phyloP scores from a whole-genome alignment of 2,113 vertebrate genomes.

The Machaerirhynchus nigripectus region DNA sequence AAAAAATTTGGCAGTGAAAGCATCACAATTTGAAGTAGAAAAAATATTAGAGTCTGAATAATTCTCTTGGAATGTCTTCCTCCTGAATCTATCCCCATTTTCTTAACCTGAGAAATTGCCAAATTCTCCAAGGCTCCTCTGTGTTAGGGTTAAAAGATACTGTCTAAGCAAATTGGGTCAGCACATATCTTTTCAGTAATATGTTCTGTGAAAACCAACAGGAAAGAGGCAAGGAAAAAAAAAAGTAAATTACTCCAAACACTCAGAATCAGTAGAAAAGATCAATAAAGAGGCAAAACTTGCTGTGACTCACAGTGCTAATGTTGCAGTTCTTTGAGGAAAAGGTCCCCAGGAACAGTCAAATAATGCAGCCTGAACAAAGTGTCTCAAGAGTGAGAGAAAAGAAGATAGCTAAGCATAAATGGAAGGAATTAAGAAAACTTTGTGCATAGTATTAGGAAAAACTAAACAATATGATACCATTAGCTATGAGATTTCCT shows the following conservation, averaged over 20 bases:
- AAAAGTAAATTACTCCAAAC: background rate
- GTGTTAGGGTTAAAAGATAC: background rate
- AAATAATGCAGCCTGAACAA: background rate
- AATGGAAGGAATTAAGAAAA: background rate
- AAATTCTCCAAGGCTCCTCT: background rate
- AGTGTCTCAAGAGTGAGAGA: background rate
- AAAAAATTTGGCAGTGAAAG: background rate
- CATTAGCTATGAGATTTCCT: background rate
- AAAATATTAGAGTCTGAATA: too few species aligned
- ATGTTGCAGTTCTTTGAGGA: background rate
- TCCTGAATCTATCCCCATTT: background rate
- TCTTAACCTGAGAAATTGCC: background rate
- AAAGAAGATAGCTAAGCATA: background rate
- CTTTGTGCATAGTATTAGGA: background rate
- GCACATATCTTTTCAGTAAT: background rate
- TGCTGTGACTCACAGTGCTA: background rate
- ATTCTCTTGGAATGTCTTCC: too few species aligned
- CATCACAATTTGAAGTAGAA: background rate
- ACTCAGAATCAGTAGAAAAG: background rate
- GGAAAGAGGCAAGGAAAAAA: background rate
- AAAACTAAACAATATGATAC: background rate
- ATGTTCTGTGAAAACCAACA: background rate
- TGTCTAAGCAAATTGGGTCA: background rate
- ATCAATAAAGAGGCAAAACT: background rate
- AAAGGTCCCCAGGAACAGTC: background rate